Percentiles rank a stretch among this genome's conserved stretches.
Conservation (phyloP, 2,888 invertebrate genomes). For the Pardosa pseudoannulata region DNA sequence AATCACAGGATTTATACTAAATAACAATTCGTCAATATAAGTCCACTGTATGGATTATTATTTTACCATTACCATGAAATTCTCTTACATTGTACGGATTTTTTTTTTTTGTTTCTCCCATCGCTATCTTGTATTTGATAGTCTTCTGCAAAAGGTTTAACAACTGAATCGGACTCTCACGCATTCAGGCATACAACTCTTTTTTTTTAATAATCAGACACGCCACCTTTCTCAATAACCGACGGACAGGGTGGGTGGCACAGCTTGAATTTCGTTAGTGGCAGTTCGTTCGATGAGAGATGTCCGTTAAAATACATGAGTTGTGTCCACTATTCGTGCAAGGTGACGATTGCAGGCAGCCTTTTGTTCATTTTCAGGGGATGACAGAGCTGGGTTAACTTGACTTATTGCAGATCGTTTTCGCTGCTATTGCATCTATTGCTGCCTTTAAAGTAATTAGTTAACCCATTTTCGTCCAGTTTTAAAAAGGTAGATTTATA, state of each 20-base stretch:
- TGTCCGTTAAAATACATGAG: no score
- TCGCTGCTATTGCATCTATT: no score
- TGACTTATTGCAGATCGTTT: no score
- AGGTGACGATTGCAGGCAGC: no score
- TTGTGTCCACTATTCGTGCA: no score
- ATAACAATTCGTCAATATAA: constrained; percentile 45
- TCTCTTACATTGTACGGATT: constrained; percentile 8
- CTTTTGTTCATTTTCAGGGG: no score
- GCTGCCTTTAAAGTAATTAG: no score
- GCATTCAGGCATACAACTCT: constrained; percentile 19
- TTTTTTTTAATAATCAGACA: no score
- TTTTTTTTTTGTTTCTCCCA: no score
- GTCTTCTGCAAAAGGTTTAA: constrained; percentile 56
- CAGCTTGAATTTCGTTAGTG: not conserved
- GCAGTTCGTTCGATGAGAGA: not conserved
- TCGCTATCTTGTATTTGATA: constrained; percentile 52
- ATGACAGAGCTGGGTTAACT: no score
- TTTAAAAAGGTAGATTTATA: no score
- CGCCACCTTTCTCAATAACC: constrained; percentile 32
- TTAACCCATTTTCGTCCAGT: no score
- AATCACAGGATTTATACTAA: constrained; percentile 54
- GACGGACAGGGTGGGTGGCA: constrained; percentile 42
- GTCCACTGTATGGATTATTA: constrained; percentile 13
- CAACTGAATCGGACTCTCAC: constrained; percentile 29
- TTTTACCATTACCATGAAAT: constrained; percentile 16